A percentile compares a stretch with the other conserved stretches of the same genome.
Evolutionary conservation across 2,113 vertebrate genomes (phyloP).

Genomic region (Protomyctophum bolini): DNA sequence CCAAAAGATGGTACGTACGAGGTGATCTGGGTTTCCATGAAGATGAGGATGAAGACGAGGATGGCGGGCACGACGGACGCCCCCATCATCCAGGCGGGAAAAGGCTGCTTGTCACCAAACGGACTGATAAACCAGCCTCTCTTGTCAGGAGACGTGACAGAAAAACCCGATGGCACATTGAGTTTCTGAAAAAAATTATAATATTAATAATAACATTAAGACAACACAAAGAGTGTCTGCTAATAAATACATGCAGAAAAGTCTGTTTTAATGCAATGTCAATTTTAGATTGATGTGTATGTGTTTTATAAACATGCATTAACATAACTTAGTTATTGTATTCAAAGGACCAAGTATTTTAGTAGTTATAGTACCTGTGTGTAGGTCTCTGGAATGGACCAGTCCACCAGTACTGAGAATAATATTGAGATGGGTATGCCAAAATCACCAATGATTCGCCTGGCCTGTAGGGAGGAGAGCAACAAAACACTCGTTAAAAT

Average conservation of each 20-base stretch:
- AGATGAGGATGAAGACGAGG: conserved; percentile 97
- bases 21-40: conserved; percentile 99
- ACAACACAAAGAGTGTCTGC: too few species aligned
- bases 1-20: conserved; percentile 81
- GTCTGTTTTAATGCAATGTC: too few species aligned
- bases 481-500: conserved; percentile 16
- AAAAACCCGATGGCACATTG: conserved; percentile 93
- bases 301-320: neutral
- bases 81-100: conserved; percentile 98
- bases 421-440: conserved; percentile 98
- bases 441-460: conserved; percentile 96
- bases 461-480: conserved; percentile 77
- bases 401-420: conserved; percentile 91
- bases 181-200: conserved; percentile 83
- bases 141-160: conserved; percentile 93
- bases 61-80: conserved; percentile 93
- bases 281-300: too few species aligned
- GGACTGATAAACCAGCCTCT: conserved; percentile 97
- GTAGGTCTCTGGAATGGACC: conserved; percentile 91
- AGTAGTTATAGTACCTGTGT: conserved; percentile 83
- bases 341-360: too few species aligned
- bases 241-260: too few species aligned
- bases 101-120: conserved; percentile 88
- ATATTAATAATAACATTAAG: too few species aligned
- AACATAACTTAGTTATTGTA: too few species aligned